Evolutionary conservation across 1,140 invertebrate species (phyloP), one percentile per base, ranked within the genome.

Genomic region (Bombus waltoni): DNA sequence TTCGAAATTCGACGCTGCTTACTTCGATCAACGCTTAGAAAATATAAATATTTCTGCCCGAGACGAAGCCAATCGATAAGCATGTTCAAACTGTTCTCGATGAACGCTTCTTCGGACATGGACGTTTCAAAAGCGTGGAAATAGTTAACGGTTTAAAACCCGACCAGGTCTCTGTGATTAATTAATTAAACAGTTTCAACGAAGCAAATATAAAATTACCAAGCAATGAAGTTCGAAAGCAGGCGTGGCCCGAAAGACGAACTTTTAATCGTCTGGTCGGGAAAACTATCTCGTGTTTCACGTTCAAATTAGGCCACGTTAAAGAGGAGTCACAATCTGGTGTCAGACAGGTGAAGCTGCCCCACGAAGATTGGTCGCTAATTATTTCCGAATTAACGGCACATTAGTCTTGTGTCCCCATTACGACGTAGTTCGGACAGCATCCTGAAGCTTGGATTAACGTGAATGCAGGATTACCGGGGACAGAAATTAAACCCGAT

Each of bases 301-400:
- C 53, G 59, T 65, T 57, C 75, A 85, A 87, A 87, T 87, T 87
- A 72, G 76, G 77, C 83, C 81, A 87, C 85, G 77, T 85, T 87
- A 80, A 81, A 87, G 86, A 72, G 66, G 35, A 42, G 85, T 70
- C 59, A n/a, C 62, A 72, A 44, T 81, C 53, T 57, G 62, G 53
- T 85, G 86, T 87, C 71, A 76, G 83, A 40, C 86, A 85, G 77
- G 83, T 81, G 86, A 73, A 86, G 75, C 77, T 25, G 22, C 22
- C 74, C 35, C 22, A 68, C 57, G 66, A 88, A 78, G 74, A 81
- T 83, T n/a, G 83, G 83, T 86, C 83, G 78, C 83, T 86, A 88
- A 86, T 88, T 88, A 88, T 88, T 86, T 88, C 87, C 83, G 75
- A 88, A 88, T 88, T 88, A 88, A 85, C 87, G 83, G 87, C 77